A percentile compares a stretch with the other conserved stretches of the same genome.
phyloP scores from a whole-genome alignment of 2,888 invertebrate species.

The Falcaria lacertinaria region DNA sequence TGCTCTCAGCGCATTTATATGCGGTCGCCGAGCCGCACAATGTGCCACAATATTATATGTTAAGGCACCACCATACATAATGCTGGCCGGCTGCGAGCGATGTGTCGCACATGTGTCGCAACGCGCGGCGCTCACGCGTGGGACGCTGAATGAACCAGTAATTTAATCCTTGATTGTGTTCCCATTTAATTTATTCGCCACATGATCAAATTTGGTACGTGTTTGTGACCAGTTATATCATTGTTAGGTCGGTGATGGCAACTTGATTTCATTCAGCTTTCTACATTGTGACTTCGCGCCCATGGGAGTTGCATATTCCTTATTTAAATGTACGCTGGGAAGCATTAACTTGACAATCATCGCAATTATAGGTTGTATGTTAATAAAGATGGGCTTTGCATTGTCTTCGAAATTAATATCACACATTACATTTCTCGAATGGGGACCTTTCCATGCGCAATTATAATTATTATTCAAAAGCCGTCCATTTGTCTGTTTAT shows the following conservation, averaged over 20 bases:
- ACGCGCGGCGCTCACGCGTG: constrained; percentile 50
- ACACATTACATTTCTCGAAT: constrained; percentile 21
- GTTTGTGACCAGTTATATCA: constrained; percentile 67
- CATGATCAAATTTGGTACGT: constrained; percentile 74
- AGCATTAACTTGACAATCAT: constrained; percentile 24
- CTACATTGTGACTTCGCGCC: constrained; percentile 31
- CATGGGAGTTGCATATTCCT: constrained; percentile 28
- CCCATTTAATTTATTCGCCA: constrained; percentile 74
- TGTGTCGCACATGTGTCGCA: constrained; percentile 68
- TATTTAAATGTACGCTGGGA: constrained; percentile 26
- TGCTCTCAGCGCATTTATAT: constrained; percentile 78
- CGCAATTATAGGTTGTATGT: constrained; percentile 29
- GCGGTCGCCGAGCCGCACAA: constrained; percentile 70
- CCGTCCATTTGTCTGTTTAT: background rate
- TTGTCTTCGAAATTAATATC: constrained; percentile 24
- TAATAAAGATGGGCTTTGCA: constrained; percentile 29
- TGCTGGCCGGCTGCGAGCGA: constrained; percentile 33
- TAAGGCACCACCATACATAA: constrained; percentile 65
- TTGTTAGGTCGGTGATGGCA: constrained; percentile 42
- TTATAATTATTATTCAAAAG: background rate
- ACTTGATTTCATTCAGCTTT: constrained; percentile 49
- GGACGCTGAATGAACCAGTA: constrained; percentile 73
- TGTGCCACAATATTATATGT: constrained; percentile 73
- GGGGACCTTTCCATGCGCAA: constrained; percentile 34
- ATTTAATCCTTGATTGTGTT: constrained; percentile 78